These are phyloP conservation scores for Isaurus tuberculatus DNA, from an alignment of 92 coral and sea anemone genomes.

Conservation along the genomic window DNA sequence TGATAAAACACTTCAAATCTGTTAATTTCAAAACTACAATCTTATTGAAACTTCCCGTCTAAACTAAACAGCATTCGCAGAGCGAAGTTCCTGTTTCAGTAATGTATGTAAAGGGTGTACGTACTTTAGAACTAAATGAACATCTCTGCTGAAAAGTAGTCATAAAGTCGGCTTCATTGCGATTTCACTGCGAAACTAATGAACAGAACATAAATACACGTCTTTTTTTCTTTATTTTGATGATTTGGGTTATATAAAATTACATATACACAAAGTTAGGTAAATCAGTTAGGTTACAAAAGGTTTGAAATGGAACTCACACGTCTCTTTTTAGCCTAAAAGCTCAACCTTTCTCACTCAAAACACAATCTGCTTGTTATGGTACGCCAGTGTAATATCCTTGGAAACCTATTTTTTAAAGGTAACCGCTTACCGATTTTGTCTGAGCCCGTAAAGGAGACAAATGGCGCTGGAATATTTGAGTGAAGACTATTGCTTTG, in stretches of 20 bases:
- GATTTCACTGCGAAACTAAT: constrained; percentile 7
- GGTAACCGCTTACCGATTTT: constrained; percentile 12
- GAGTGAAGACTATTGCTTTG: constrained; percentile 18
- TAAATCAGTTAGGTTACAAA: constrained; percentile 1
- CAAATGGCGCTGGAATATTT: constrained; percentile 1
- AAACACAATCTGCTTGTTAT: background rate
- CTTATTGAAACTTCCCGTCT: constrained; percentile 17
- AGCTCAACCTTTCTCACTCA: background rate
- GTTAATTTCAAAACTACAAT: background rate
- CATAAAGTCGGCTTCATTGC: background rate
- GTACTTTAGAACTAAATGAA: constrained; percentile 6
- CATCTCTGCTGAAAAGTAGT: constrained; percentile 10
- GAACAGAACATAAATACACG: constrained; percentile 19
- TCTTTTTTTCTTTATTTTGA: constrained; percentile 14
- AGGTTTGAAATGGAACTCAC: background rate
- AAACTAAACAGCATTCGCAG: constrained; percentile 11
- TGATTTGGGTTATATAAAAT: constrained; percentile 18
- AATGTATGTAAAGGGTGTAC: too few relatives aligned
- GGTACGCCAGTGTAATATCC: background rate
- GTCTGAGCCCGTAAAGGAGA: background rate
- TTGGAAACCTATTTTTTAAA: constrained; percentile 10
- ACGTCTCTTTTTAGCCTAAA: background rate
- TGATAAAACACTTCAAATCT: background rate
- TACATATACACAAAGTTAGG: background rate
- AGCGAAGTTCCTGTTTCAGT: constrained; percentile 4